A percentile compares a stretch with the other conserved stretches of the same genome.
Evolutionary conservation across 2,797 vertebrate species (phyloP).

Genomic region (Mastacembelus armatus): DNA sequence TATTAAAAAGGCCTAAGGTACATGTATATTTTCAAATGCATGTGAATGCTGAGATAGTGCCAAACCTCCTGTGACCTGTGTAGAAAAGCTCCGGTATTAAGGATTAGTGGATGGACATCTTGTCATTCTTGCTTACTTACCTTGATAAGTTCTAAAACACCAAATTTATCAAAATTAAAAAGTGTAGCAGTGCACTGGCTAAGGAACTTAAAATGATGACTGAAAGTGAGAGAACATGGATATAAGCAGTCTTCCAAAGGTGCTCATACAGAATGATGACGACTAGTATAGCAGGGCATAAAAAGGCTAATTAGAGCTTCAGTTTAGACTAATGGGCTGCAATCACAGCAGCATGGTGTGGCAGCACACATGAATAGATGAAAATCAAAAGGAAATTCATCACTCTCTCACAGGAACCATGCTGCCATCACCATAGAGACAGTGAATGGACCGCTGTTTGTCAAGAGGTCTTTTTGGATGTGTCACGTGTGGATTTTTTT

Average conservation of each 20-base stretch:
- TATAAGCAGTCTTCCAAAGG: too few species aligned
- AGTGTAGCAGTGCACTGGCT: too few species aligned
- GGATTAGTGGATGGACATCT: background rate
- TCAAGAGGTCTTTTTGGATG: conserved; percentile 16
- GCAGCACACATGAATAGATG: conserved; percentile 33
- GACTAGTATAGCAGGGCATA: conserved; percentile 1
- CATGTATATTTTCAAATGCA: background rate
- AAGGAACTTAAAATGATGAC: background rate
- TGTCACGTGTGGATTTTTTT: conserved; percentile 10
- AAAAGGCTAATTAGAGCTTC: conserved; percentile 33
- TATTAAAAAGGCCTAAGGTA: too few species aligned
- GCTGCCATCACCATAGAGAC: conserved; percentile 56
- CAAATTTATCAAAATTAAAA: too few species aligned
- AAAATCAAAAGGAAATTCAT: conserved; percentile 48
- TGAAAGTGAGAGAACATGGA: too few species aligned
- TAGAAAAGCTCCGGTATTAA: background rate
- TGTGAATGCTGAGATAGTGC: background rate
- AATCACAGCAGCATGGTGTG: conserved; percentile 47
- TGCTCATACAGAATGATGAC: conserved; percentile 19
- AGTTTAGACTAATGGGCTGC: conserved; percentile 35
- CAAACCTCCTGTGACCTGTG: background rate
- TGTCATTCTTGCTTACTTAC: background rate
- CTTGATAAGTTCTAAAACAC: background rate
- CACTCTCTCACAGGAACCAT: conserved; percentile 31
- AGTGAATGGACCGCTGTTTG: conserved; percentile 24